Evolutionary conservation across 2,888 invertebrate species (phyloP).

Genomic region (Latrodectus hesperus): DNA sequence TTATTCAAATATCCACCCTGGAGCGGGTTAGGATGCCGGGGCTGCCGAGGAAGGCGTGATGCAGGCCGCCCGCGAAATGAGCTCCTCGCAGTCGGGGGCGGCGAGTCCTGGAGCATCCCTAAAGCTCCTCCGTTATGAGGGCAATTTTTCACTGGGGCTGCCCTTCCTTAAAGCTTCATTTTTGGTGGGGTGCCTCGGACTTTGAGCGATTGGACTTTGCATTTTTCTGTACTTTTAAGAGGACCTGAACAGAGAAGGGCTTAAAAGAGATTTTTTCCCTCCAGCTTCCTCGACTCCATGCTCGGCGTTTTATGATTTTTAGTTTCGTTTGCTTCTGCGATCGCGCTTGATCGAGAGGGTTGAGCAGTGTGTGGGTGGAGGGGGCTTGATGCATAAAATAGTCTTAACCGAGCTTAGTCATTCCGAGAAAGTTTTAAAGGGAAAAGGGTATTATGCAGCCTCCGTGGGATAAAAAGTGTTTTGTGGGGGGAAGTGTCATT

Average conservation of each 20-base stretch:
- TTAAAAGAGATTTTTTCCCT: slow-evolving; percentile 32
- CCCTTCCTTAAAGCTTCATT: slow-evolving; percentile 25
- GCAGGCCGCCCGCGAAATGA: slow-evolving; percentile 49
- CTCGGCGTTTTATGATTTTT: slow-evolving; percentile 40
- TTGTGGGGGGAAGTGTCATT: slow-evolving; percentile 22
- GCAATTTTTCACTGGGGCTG: slow-evolving; percentile 61
- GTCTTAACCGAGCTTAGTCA: slow-evolving; percentile 64
- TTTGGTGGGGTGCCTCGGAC: not conserved
- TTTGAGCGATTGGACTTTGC: slow-evolving; percentile 9
- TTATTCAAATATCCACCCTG: slow-evolving; percentile 47
- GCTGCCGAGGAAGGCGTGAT: slow-evolving; percentile 17
- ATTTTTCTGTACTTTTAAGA: slow-evolving; percentile 36
- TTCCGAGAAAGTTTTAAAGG: slow-evolving; percentile 20
- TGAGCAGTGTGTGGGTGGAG: not conserved
- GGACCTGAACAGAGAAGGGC: slow-evolving; percentile 36
- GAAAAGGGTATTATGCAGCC: not conserved
- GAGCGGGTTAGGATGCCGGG: not conserved
- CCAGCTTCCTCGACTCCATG: not conserved
- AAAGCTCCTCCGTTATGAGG: slow-evolving; percentile 63
- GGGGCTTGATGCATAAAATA: slow-evolving; percentile 48
- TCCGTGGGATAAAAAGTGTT: not conserved
- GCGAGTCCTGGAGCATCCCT: slow-evolving; percentile 25
- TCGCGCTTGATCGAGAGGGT: not conserved
- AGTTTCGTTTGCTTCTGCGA: slow-evolving; percentile 9
- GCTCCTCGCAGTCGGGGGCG: slow-evolving; percentile 55